phyloP scores from a whole-genome alignment of 2,113 vertebrate species.

The Ginglymostoma cirratum region DNA sequence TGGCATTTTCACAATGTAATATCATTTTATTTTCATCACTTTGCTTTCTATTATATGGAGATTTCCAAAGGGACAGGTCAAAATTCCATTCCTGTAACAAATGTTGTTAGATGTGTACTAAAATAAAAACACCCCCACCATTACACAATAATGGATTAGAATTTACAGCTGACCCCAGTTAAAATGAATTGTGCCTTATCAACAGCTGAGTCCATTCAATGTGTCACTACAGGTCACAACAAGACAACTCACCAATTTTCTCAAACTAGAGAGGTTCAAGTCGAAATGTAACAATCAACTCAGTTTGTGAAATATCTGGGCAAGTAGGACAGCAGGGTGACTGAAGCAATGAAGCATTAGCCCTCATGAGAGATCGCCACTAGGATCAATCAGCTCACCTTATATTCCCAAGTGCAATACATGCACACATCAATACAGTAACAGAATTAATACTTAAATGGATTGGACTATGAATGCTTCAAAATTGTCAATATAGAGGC shows the following conservation, averaged over 20 bases:
- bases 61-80: background rate
- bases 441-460: background rate
- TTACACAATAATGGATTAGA: background rate
- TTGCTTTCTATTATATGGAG: background rate
- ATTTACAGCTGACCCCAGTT: background rate
- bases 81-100: background rate
- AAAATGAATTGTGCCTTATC: background rate
- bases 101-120: background rate
- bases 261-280: background rate
- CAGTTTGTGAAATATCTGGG: background rate
- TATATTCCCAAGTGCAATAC: background rate
- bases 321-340: background rate
- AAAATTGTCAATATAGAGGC: background rate
- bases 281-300: background rate
- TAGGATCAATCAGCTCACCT: slow-evolving; percentile 19
- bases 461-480: background rate
- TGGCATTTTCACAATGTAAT: background rate
- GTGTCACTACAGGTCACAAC: background rate
- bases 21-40: background rate
- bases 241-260: background rate
- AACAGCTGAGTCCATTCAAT: background rate
- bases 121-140: background rate
- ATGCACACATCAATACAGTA: background rate
- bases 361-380: background rate
- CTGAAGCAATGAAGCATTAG: background rate